Conservation (phyloP, 2,888 invertebrate species). For the Monoplex corrugatus region DNA sequence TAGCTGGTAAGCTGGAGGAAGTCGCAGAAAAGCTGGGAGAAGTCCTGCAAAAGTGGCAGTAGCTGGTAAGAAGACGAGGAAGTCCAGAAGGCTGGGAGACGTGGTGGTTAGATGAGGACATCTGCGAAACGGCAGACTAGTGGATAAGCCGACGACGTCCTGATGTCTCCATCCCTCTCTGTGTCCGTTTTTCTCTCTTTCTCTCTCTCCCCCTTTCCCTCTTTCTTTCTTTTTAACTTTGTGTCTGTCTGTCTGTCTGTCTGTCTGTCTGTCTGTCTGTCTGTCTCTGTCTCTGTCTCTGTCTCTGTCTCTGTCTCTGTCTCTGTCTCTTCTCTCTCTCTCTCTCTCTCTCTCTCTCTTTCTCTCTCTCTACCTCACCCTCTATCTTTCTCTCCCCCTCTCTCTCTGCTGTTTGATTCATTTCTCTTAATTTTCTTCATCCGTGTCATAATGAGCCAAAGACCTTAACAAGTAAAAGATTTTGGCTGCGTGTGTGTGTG, state of each 20-base stretch:
- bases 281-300: neutral
- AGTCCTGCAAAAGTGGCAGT: too few species aligned
- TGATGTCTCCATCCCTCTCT: neutral
- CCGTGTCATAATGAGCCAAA: too few species aligned
- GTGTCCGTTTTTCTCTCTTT: neutral
- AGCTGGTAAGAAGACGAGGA: too few species aligned
- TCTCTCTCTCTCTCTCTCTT: neutral
- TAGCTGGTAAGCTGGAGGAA: too few species aligned
- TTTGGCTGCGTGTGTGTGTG: neutral
- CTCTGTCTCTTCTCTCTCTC: neutral
- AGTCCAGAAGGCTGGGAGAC: too few species aligned
- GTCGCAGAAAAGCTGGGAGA: too few species aligned
- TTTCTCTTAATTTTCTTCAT: neutral
- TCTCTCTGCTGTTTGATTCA: neutral
- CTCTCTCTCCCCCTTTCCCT: too few species aligned
- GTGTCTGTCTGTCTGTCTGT: neutral
- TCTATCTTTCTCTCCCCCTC: conserved; percentile 19
- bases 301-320: neutral
- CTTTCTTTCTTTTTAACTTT: neutral
- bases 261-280: neutral
- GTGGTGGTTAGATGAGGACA: too few species aligned
- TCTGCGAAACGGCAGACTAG: too few species aligned
- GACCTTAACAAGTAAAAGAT: neutral
- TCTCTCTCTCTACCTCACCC: conserved; percentile 8
- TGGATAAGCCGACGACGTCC: too few species aligned